Percentiles rank a stretch among this genome's conserved stretches.
Evolutionary conservation across 1,140 invertebrate genomes (phyloP).

Genomic region (Drosophila pseudoananassae): DNA sequence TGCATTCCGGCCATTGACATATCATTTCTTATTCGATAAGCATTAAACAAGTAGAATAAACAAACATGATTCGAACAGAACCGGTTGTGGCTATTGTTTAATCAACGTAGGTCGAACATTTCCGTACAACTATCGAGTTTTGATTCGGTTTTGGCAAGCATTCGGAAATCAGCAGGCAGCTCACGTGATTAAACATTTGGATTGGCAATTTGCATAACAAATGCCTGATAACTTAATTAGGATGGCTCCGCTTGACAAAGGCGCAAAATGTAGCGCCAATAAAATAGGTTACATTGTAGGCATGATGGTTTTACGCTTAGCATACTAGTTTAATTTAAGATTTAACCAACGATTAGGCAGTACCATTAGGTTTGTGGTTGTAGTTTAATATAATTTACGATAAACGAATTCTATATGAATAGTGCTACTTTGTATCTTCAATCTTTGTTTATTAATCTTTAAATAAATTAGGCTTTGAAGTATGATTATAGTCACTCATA

Average conservation of each 20-base stretch:
- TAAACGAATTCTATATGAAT: no score
- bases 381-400: no score
- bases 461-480: no score
- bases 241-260: background rate
- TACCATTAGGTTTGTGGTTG: no score
- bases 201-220: constrained; percentile 54
- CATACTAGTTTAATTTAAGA: no score
- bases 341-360: no score
- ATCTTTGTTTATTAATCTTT: no score
- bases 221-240: background rate
- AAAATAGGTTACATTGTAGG: background rate
- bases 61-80: constrained; percentile 33
- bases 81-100: constrained; percentile 26
- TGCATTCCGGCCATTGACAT: constrained; percentile 50
- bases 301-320: no score
- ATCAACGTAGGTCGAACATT: constrained; percentile 30
- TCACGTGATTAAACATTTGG: constrained; percentile 53
- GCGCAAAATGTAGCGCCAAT: background rate
- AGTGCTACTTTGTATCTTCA: no score
- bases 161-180: constrained; percentile 39
- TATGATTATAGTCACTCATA: no score
- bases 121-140: constrained; percentile 52
- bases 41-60: constrained; percentile 56
- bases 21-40: constrained; percentile 43
- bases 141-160: constrained; percentile 31